phyloP scores from a whole-genome alignment of 53 echinoderm and acorn worm genomes.

The Paelopatides confundens region DNA sequence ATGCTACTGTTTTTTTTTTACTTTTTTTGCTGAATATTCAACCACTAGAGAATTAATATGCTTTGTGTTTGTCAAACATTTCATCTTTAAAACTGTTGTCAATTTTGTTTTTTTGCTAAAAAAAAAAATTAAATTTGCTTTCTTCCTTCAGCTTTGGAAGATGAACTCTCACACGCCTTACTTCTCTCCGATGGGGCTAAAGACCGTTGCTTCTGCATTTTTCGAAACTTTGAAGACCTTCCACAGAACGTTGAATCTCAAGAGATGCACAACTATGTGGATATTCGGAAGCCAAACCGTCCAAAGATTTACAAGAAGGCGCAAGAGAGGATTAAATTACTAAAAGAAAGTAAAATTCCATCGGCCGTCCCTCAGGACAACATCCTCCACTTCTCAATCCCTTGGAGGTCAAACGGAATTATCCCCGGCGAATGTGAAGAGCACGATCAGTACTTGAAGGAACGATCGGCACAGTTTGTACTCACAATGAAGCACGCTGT shows the following conservation, averaged over 20 bases:
- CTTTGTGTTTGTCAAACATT: too few species aligned
- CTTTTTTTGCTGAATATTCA: too few species aligned
- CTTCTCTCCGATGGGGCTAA: constrained; percentile 76
- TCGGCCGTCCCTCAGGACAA: constrained; percentile 82
- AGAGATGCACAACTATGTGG: constrained; percentile 97
- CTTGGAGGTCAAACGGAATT: constrained; percentile 88
- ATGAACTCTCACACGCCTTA: constrained; percentile 82
- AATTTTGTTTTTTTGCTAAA: not conserved
- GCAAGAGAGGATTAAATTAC: constrained; percentile 88
- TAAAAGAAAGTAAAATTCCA: constrained; percentile 90
- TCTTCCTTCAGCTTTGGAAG: constrained; percentile 80
- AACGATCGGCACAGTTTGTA: constrained; percentile 82
- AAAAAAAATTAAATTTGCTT: not conserved
- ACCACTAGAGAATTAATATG: too few species aligned
- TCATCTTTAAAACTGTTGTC: not conserved
- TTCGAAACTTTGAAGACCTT: constrained; percentile 89
- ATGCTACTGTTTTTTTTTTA: too few species aligned
- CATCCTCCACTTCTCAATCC: constrained; percentile 81
- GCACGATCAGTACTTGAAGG: constrained; percentile 92
- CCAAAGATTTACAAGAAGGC: constrained; percentile 99
- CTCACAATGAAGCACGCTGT: constrained; percentile 87
- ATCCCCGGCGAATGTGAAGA: constrained; percentile 79
- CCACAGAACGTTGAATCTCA: constrained; percentile 95
- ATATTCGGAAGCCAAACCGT: constrained; percentile 94
- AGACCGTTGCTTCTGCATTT: constrained; percentile 87